Evolutionary conservation across 2,888 invertebrate species (phyloP), one percentile per base, ranked within the genome.

Genomic region (Acrobasis repandana): DNA sequence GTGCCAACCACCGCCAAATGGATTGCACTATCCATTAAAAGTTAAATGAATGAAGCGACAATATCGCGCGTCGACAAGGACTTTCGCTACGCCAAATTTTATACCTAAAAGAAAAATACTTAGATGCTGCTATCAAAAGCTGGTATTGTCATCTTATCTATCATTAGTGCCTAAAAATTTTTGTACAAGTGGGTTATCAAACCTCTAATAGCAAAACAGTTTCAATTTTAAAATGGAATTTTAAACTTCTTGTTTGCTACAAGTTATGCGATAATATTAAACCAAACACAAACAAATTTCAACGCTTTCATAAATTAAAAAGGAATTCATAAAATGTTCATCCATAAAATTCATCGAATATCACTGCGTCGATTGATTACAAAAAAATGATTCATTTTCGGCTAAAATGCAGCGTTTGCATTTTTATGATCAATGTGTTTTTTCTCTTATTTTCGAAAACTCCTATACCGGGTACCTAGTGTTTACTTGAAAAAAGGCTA

Each of bases 21-120:
- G 76, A 82, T 80, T 79, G 79, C 77, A 76, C 80, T 77, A 76
- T 80, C 71, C 75, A 79, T 81, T 80, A 79, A 77, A 76, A 76
- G 67, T 70, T 60, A 61, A 67, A 67, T 65, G 67, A 63, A 72
- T 69, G 68, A 48, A 48, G 46, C 8, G 20, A 46, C 34, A 33
- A 56, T 47, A 46, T 56, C 46, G 28, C 20, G 43, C 43, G 38
- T 28, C 28, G 28, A 28, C 28, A 6, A 28, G 8, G 8, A 28
- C 28, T 28, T 28, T 28, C 28, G 6, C 28, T 28, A 28, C 8
- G 8, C 28, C 8, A 4, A 20, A 20, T 20, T 20, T 20, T 20
- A 3, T 20, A 20, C 2, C 20, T 20, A 3, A 20, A 20, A 20
- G 20, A 20, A 20, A 20, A n/a, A 20, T 2, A 4, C 20, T 20